Conservation (phyloP, 2,113 vertebrate species). For the Bufo gargarizans region DNA sequence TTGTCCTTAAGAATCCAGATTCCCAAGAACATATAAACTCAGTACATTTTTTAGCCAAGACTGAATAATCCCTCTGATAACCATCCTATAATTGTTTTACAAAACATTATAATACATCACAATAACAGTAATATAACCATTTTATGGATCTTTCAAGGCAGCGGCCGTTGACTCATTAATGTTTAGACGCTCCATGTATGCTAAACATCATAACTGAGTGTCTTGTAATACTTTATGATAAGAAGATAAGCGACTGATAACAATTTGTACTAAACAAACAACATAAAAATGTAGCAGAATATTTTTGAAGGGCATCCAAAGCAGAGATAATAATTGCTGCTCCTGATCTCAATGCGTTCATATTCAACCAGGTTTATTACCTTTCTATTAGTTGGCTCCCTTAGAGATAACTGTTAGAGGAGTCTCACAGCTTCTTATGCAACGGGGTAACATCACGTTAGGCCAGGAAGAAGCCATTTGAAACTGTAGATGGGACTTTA, state of each 20-base stretch:
- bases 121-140: not conserved
- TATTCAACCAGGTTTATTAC: not conserved
- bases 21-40: not conserved
- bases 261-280: conserved; percentile 20
- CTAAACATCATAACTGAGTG: conserved; percentile 17
- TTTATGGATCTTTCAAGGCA: not conserved
- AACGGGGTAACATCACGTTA: too few relatives aligned
- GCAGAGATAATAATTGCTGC: not conserved
- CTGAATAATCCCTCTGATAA: not conserved
- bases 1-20: not conserved
- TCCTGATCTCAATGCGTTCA: not conserved
- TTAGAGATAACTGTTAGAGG: too few relatives aligned
- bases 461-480: too few relatives aligned
- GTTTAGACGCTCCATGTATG: not conserved
- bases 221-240: not conserved
- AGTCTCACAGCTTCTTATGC: too few relatives aligned
- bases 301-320: conserved; percentile 32
- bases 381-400: too few relatives aligned
- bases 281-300: conserved; percentile 6
- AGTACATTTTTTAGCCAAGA: not conserved
- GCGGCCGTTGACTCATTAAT: not conserved
- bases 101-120: conserved; percentile 26
- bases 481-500: too few relatives aligned
- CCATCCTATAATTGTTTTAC: conserved; percentile 13
- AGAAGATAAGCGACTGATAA: conserved; percentile 25